Percentiles rank a stretch among this genome's conserved stretches.
phyloP scores from a whole-genome alignment of 2,797 vertebrate species.

The Tympanoctomys barrerae region DNA sequence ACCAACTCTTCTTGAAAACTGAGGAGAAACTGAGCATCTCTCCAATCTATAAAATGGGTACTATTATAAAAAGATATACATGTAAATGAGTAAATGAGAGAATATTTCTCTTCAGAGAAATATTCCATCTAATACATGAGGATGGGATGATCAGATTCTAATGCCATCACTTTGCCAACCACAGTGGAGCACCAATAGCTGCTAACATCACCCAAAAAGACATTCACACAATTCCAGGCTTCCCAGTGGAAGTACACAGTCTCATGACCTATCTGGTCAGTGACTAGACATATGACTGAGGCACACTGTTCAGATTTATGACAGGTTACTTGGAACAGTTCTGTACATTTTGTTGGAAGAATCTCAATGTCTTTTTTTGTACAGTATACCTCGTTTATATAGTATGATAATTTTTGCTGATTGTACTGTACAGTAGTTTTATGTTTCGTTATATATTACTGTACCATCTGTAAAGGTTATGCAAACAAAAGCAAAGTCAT shows the following conservation, averaged over 20 bases:
- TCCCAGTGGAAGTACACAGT: not conserved
- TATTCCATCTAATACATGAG: conserved; percentile 43
- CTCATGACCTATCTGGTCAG: not conserved
- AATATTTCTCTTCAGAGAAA: conserved; percentile 35
- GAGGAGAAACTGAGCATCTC: not conserved
- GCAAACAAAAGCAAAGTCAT: not conserved
- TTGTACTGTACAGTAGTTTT: not conserved
- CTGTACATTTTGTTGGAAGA: not conserved
- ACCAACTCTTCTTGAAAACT: conserved; percentile 37
- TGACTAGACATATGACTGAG: not conserved
- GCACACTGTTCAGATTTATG: not conserved
- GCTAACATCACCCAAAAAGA: conserved; percentile 13
- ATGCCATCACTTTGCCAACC: not conserved
- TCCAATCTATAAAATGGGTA: not conserved
- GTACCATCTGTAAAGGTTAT: not conserved
- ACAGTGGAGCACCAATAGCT: not conserved
- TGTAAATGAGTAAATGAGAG: not conserved
- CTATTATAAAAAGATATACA: not conserved
- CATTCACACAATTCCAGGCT: not conserved
- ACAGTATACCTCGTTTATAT: not conserved
- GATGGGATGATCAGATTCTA: conserved; percentile 37
- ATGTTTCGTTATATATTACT: not conserved
- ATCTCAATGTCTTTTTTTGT: not conserved
- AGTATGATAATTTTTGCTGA: not conserved
- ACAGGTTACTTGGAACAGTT: not conserved